These are phyloP conservation scores for Timandra comae DNA, from an alignment of 2,888 invertebrate species.

Conservation along the genomic window DNA sequence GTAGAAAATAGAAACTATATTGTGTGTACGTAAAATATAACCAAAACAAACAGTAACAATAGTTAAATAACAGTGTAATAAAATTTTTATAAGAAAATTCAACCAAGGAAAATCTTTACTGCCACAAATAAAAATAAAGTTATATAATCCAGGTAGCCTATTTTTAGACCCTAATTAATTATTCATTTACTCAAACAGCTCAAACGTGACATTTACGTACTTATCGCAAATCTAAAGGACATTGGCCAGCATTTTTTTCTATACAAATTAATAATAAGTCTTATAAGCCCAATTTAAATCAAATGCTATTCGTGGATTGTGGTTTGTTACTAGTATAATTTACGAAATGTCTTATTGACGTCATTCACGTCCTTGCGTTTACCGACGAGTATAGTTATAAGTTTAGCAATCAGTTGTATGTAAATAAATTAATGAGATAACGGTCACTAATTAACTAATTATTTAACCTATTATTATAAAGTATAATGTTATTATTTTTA, in stretches of 20 bases:
- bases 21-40: too few species aligned
- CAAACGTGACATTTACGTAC: too few species aligned
- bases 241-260: conserved; percentile 7
- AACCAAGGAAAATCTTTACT: too few species aligned
- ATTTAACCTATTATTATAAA: neutral
- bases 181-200: too few species aligned
- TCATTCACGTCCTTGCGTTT: conserved; percentile 21
- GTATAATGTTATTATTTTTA: neutral
- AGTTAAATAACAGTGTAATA: too few species aligned
- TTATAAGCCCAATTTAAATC: conserved; percentile 15
- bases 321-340: conserved; percentile 17
- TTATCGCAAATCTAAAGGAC: too few species aligned
- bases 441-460: conserved; percentile 8
- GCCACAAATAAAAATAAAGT: too few species aligned
- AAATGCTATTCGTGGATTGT: conserved; percentile 17
- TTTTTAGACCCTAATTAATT: too few species aligned
- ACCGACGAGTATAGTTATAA: conserved; percentile 5
- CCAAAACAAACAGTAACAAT: too few species aligned
- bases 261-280: conserved; percentile 9
- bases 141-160: too few species aligned
- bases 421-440: conserved; percentile 18
- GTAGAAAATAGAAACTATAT: too few species aligned
- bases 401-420: conserved; percentile 11
- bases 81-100: too few species aligned
- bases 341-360: conserved; percentile 22